Evolutionary conservation across 1,140 invertebrate species (phyloP).

Genomic region (Cryptotermes secundus): DNA sequence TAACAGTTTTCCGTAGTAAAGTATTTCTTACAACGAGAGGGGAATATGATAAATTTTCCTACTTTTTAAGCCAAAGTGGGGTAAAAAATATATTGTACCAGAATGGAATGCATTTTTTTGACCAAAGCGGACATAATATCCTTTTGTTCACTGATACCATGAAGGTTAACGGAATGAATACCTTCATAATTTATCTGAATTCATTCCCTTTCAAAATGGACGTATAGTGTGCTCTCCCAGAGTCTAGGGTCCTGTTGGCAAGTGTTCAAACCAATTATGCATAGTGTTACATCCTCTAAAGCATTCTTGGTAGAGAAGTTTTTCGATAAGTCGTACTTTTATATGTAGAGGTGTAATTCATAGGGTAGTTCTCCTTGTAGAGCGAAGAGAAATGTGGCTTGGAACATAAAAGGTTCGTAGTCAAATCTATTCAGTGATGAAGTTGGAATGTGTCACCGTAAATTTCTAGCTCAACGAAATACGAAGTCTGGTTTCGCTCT

Average conservation of each 20-base stretch:
- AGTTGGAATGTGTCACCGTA: neutral
- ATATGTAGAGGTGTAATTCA: neutral
- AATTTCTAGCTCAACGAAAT: neutral
- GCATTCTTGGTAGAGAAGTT: neutral
- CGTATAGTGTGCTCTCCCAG: neutral
- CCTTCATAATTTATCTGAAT: neutral
- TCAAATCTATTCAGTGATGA: neutral
- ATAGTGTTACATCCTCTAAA: neutral
- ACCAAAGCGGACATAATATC: neutral
- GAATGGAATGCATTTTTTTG: neutral
- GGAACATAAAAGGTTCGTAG: neutral
- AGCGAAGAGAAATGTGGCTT: neutral
- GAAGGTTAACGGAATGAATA: neutral
- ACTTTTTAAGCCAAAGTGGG: neutral
- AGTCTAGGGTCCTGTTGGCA: neutral
- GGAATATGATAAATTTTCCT: neutral
- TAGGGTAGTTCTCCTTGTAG: neutral
- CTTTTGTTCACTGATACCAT: neutral
- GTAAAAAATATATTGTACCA: neutral
- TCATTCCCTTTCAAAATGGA: neutral
- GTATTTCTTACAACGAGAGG: neutral
- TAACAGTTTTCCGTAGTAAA: neutral
- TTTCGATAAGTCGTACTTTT: neutral
- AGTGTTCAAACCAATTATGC: neutral
- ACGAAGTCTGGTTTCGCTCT: neutral